Conservation (phyloP, 1,140 invertebrate species). For the Wiebesia pumilae region DNA sequence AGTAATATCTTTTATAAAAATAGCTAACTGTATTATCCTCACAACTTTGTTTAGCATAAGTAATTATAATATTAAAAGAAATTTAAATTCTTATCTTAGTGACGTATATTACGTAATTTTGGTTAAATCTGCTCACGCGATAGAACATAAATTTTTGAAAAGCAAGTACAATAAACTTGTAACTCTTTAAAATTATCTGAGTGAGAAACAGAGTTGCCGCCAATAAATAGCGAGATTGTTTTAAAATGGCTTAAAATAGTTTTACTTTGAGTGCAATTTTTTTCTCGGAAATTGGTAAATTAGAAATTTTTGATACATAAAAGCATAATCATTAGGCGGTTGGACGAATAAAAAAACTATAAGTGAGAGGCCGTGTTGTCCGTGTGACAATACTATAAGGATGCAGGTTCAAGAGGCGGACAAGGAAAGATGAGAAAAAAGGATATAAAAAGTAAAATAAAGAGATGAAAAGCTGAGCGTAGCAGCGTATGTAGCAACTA, state of each 20-base stretch:
- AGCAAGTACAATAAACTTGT: background rate
- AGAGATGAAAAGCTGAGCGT: too few species aligned
- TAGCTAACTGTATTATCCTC: background rate
- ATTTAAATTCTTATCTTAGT: background rate
- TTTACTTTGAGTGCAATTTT: background rate
- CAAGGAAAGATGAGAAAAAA: background rate
- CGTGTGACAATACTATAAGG: conserved; percentile 3
- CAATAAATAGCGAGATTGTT: background rate
- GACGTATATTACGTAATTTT: background rate
- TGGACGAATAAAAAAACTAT: background rate
- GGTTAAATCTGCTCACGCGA: background rate
- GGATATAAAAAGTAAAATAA: background rate
- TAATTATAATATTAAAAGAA: background rate
- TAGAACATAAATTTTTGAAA: background rate
- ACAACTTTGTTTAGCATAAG: background rate
- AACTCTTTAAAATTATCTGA: background rate
- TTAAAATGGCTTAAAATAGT: background rate
- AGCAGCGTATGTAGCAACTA: too few species aligned
- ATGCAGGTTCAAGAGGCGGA: background rate
- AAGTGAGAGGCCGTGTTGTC: background rate
- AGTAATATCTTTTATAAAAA: background rate
- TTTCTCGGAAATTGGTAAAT: background rate
- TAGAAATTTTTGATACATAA: background rate
- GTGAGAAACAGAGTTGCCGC: background rate
- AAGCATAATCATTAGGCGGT: background rate